phyloP scores from a whole-genome alignment of 2,888 invertebrate genomes.

The Notodonta ziczac region DNA sequence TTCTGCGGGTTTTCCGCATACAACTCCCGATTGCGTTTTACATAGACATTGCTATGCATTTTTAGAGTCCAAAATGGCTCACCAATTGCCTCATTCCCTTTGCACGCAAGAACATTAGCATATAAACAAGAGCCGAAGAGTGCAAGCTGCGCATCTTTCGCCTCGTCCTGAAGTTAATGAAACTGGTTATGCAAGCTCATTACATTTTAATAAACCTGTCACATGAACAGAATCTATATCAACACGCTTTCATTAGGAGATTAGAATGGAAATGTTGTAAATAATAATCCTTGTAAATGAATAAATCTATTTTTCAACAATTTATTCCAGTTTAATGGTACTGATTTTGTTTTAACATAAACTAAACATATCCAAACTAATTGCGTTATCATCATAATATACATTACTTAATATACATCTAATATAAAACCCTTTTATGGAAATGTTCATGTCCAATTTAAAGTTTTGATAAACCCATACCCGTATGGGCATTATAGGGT shows the following conservation, averaged over 20 bases:
- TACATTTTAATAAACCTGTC: slow-evolving; percentile 45
- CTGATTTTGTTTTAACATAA: too few species aligned
- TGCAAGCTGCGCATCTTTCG: slow-evolving; percentile 50
- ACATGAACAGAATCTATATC: not conserved
- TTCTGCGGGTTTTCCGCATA: slow-evolving; percentile 10
- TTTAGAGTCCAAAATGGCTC: slow-evolving; percentile 25
- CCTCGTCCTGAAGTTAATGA: slow-evolving; percentile 52
- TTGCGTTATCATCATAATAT: too few species aligned
- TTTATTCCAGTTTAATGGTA: too few species aligned
- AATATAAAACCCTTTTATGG: too few species aligned
- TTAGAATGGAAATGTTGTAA: too few species aligned
- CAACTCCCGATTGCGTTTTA: not conserved
- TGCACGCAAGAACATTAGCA: slow-evolving; percentile 62
- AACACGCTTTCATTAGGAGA: too few species aligned
- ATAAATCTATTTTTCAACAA: too few species aligned
- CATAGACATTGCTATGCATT: slow-evolving; percentile 19
- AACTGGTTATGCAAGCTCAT: slow-evolving; percentile 52
- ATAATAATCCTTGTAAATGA: too few species aligned
- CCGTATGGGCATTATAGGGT: not conserved
- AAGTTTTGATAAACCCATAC: slow-evolving; percentile 6
- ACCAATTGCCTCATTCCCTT: slow-evolving; percentile 20
- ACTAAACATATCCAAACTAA: too few species aligned
- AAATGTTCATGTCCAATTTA: slow-evolving; percentile 10
- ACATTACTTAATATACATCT: too few species aligned
- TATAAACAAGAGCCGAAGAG: slow-evolving; percentile 63